Base-by-base conservation (phyloP, 2,888 invertebrate genomes). In the Holacanthella duospinosa region DNA sequence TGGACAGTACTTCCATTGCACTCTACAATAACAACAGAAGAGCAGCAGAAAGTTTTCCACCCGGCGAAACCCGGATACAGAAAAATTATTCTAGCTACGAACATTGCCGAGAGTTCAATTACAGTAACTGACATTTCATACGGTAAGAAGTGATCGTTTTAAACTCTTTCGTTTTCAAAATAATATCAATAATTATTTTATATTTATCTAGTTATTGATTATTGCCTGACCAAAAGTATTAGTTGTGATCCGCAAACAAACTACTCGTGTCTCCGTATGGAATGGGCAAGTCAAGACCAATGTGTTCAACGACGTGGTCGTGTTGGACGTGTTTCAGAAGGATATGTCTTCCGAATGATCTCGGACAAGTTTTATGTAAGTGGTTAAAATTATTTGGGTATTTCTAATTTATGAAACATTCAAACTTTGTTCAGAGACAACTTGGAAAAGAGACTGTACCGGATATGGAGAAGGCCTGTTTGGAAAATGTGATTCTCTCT, bases 21-120 rank as follows among this genome's bases (percentile, higher is more conserved):
- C 76, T 92, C 92, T 0, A 82, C 86, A 0, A 86, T 93, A 70
- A 86, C 91, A 0, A 80, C 82, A 1, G 87, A 88, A 53, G 88
- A 90, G 72, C 92, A 93, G 74, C 73, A 74, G 29, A 80, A 76
- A 69, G 85, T 84, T 4, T 87, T 87, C 74, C 73, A 79, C 56
- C 77, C 80, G 19, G 82, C 87, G 1, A 81, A 82, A n/a, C 75
- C 77, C 1, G 85, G 85, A 2, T 77, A 80, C 68, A 82, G 94
- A 65, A 93, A 95, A 77, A 83, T 93, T 57, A 92, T 93, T 74
- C 78, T 93, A 44, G 85, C 93, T 0, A 93, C 93, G 6, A 93
- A 93, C 77, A 91, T 93, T 69, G 92, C 93, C 0, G 93, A 93
- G 78, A 92, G 91, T 77, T 92, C 92, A 58, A 87, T 93, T 71